Evolutionary conservation across 2,888 invertebrate genomes (phyloP), one percentile per base, ranked within the genome.

Genomic region (Caenorhabditis zanzibari): DNA sequence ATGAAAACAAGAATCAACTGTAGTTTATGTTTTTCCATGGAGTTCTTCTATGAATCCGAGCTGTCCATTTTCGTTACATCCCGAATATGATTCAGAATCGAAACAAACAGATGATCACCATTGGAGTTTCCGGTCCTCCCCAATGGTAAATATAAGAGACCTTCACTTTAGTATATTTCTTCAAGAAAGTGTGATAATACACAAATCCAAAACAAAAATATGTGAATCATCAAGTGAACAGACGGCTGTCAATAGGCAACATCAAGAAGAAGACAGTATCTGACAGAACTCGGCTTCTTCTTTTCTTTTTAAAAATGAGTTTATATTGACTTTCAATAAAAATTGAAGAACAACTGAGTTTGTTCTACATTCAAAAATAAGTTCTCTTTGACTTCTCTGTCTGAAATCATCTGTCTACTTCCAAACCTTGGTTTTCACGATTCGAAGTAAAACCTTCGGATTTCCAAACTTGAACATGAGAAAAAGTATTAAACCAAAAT

Each of bases 141-240:
- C 47, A 22, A 59, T 35, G n/a, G 61, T 49, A 73, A 73, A 73
- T 32, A 72, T 61, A 59, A 66, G 35, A 68, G 54, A 35, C 66
- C n/a, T 12, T 28, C 32, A 12, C n/a, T 68, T 38, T 54, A 49
- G 49, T 58, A 41, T 72, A 49, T 56, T 35, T 66, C 66, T 49
- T 52, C 66, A 32, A 52, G 52, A 56, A 41, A 61, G 63, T 73
- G 73, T 38, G 71, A 71, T 58, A 32, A 47, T 47, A 74, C 54
- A 74, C 54, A 74, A 75, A 75, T 75, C 75, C 75, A 75, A 66
- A 75, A 75, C 75, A 75, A 75, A 75, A 75, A 75, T 75, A 75
- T 32, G 47, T 75, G 75, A 75, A 47, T 75, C 75, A 75, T 75
- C 68, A 54, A 54, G 35, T 22, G 68, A 68, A 68, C 24, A 38